phyloP scores from a whole-genome alignment of 2,113 vertebrate species.

The Lampris megalopsis region DNA sequence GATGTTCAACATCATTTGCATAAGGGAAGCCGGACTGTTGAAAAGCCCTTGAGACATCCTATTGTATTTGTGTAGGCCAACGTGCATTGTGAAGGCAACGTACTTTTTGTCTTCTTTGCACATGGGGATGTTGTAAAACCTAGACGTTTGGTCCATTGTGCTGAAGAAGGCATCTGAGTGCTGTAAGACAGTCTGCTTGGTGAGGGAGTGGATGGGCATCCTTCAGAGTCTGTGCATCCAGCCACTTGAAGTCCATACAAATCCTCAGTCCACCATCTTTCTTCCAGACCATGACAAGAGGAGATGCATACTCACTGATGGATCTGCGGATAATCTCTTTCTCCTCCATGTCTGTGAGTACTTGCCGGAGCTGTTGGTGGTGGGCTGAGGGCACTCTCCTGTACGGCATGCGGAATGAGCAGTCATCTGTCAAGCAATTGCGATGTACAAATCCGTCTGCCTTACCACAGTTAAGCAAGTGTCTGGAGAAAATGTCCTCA shows the following conservation, averaged over 20 bases:
- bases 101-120: too few species aligned
- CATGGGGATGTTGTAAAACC: slow-evolving; percentile 1
- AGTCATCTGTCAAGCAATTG: slow-evolving; percentile 29
- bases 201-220: slow-evolving; percentile 21
- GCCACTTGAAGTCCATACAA: slow-evolving; percentile 16
- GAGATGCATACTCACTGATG: slow-evolving; percentile 30
- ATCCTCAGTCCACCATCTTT: neutral
- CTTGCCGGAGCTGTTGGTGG: slow-evolving; percentile 26
- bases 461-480: slow-evolving; percentile 21
- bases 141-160: neutral
- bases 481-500: slow-evolving; percentile 33
- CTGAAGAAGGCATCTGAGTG: neutral
- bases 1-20: neutral
- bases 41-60: neutral
- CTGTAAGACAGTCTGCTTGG: slow-evolving; percentile 1
- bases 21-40: neutral
- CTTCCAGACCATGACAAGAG: neutral
- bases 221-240: slow-evolving; percentile 30
- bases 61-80: neutral
- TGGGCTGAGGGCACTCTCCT: slow-evolving; percentile 29
- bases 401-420: slow-evolving; percentile 38
- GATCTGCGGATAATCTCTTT: slow-evolving; percentile 35
- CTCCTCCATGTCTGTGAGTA: slow-evolving; percentile 46
- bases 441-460: slow-evolving; percentile 12
- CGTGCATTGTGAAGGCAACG: neutral